Evolutionary conservation across 2,797 vertebrate genomes (phyloP).

Genomic region (Acridotheres tristis): DNA sequence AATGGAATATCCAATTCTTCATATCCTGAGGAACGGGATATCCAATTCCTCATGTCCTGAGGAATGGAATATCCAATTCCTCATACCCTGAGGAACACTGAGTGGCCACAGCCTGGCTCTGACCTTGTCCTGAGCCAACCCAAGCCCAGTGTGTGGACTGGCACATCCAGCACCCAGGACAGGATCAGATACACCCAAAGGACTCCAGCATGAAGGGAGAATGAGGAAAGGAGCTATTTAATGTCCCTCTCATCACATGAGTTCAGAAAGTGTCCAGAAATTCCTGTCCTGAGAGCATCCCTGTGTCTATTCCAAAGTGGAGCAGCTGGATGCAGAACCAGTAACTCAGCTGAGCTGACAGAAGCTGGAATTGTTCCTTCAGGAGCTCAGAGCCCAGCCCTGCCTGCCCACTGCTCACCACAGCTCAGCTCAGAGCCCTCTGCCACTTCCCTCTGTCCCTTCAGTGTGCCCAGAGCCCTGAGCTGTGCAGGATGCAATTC

Average conservation of each 20-base stretch:
- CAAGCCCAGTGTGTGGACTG: background rate
- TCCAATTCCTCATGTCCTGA: too few species aligned
- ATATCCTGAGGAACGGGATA: too few species aligned
- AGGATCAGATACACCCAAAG: background rate
- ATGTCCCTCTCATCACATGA: background rate
- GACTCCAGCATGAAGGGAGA: background rate
- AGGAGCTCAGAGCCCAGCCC: background rate
- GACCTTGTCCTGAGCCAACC: background rate
- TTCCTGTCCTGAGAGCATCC: background rate
- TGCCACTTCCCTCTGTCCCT: background rate
- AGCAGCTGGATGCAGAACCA: background rate
- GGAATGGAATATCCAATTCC: too few species aligned
- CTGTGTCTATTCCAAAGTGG: background rate
- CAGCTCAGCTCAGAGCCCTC: background rate
- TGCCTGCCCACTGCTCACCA: background rate
- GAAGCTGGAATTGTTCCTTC: fast-evolving
- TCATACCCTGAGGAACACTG: too few species aligned
- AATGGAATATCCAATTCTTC: too few species aligned
- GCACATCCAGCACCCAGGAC: background rate
- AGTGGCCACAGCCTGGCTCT: background rate
- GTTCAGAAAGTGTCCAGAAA: background rate
- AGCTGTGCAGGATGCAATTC: background rate
- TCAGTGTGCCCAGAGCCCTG: background rate
- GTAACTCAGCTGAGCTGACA: background rate
- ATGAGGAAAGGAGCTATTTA: background rate